A percentile compares a stretch with the other conserved stretches of the same genome.
phyloP scores from a whole-genome alignment of 23 tunicate species.

The Ascidia mentula region DNA sequence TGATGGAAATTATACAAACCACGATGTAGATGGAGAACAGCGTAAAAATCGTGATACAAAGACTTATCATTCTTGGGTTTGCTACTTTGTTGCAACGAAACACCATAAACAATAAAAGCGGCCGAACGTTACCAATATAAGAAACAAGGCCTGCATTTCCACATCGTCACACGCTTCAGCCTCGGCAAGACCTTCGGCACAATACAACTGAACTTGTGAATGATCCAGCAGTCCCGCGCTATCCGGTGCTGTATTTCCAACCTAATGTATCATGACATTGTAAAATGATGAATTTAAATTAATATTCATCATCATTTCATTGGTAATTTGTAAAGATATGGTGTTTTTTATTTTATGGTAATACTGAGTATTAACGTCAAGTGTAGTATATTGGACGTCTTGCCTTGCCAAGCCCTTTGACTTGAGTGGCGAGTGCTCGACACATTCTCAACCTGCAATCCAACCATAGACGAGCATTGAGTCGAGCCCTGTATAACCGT shows the following conservation, averaged over 20 bases:
- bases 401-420: conserved; percentile 81
- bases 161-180: conserved; percentile 89
- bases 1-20: not conserved
- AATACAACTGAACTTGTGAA: conserved; percentile 68
- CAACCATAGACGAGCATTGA: conserved; percentile 80
- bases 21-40: not conserved
- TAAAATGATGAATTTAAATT: not conserved
- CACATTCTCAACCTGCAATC: conserved; percentile 58
- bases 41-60: too few species aligned
- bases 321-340: too few species aligned
- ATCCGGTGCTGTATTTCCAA: conserved; percentile 20
- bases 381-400: too few species aligned
- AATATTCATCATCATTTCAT: too few species aligned
- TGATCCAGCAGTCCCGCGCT: conserved; percentile 42
- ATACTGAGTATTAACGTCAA: too few species aligned
- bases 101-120: not conserved
- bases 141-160: conserved; percentile 88
- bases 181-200: conserved; percentile 86
- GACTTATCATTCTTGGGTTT: too few species aligned
- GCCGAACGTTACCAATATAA: conserved; percentile 35
- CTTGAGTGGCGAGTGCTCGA: conserved; percentile 57
- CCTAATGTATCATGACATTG: not conserved
- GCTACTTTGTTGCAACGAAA: too few species aligned
- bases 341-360: too few species aligned
- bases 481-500: conserved; percentile 50